Base-by-base conservation (phyloP, 23 tunicate species). In the Diplosoma virens region DNA sequence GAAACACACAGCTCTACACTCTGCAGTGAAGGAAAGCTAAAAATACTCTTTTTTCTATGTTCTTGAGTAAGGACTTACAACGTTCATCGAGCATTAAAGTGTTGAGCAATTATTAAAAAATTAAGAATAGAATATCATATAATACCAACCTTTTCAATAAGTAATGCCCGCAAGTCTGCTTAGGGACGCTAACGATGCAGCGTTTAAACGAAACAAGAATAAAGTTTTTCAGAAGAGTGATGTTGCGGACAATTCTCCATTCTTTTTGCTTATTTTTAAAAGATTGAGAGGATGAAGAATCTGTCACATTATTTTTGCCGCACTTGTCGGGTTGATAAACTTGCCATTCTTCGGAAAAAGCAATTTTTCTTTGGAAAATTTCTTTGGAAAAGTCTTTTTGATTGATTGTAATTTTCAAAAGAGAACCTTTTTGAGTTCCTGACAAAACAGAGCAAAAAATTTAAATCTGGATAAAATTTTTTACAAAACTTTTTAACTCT, bases 171-270 rank as follows among this genome's bases (percentile, higher is more conserved):
- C 92, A 88, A 9, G 41, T 22, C 20, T 76, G 30, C 41, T 81
- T 81, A 30, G 95, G 95, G 16, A 88, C 73, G 32, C 66, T 66
- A 24, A 88, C 71, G 32, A 82, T 65, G 64, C 95, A 88, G 45
- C 71, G 72, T 32, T 55, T 67, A 32, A 88, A 88, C 34, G 83
- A 33, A 14, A 88, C 95, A 29, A 88, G 22, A 2, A 88, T 53
- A 3, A 34, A 35, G 32, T 87, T 71, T 26, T 55, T 41, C 0
- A 85, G 63, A 1, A 79, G 32, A 11, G 32, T 32, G 66, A 85
- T 48, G 3, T 60, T 70, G n/a, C 46, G 32, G 11, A 85, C 84
- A 2, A 73, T 30, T 47, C 48, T 61, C 6, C 9, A 71, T 2
- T 35, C 36, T 18, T 2, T 2, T 25, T 72, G 23, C 4, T 65